These are phyloP conservation scores for Anarhynchus alexandrinus DNA, from an alignment of 2,113 vertebrate species.

Conservation along the genomic window DNA sequence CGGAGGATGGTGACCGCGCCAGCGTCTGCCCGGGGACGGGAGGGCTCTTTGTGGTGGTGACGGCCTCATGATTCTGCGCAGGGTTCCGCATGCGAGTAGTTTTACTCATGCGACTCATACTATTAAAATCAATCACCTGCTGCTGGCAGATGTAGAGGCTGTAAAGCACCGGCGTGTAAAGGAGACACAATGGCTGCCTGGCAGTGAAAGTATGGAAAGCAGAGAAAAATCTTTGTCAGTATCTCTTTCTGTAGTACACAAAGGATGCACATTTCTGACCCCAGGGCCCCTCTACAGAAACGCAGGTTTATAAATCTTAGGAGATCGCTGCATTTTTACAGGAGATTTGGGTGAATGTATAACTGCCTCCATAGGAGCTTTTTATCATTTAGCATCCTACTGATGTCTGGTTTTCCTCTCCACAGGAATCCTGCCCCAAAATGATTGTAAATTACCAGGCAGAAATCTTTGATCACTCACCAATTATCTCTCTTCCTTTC, in stretches of 20 bases:
- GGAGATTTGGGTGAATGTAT: background rate
- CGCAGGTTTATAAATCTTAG: background rate
- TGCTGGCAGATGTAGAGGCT: background rate
- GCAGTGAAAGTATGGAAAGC: background rate
- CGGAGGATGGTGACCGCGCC: background rate
- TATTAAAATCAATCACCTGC: background rate
- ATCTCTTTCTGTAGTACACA: background rate
- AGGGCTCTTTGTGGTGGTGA: background rate
- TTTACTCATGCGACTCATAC: background rate
- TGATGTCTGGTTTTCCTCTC: conserved; percentile 28
- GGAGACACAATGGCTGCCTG: background rate
- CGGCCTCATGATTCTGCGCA: accelerated
- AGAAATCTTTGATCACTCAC: conserved; percentile 48
- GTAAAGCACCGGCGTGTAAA: background rate
- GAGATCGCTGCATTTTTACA: background rate
- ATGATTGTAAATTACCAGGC: conserved; percentile 36
- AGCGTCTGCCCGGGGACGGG: background rate
- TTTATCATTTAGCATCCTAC: conserved; percentile 40
- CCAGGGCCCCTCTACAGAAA: background rate
- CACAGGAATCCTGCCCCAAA: background rate
- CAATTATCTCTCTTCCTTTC: conserved; percentile 32
- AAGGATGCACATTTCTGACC: background rate
- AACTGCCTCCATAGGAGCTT: background rate
- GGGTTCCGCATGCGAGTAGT: background rate
- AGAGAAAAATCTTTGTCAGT: background rate